A percentile compares a stretch with the other conserved stretches of the same genome.
Conservation (phyloP, 2,888 invertebrate genomes). For the Caenorhabditis becei region DNA sequence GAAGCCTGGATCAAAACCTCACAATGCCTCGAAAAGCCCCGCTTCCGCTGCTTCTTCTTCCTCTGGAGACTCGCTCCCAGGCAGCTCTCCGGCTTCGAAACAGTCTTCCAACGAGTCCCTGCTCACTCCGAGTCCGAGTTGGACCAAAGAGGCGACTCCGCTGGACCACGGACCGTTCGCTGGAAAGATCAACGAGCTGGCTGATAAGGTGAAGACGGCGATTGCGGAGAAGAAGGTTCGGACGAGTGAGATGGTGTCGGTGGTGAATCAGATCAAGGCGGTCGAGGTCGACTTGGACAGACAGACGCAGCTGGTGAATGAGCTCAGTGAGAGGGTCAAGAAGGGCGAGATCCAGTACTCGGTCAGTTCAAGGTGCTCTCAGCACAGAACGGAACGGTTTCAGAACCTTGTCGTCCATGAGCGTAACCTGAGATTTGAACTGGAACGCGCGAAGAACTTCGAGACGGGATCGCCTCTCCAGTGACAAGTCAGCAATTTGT, state of each 20-base stretch:
- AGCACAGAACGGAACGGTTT: not conserved
- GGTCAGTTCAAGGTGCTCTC: conserved; percentile 7
- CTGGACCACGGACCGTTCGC: conserved; percentile 37
- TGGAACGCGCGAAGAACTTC: conserved; percentile 30
- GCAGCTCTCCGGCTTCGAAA: conserved; percentile 9
- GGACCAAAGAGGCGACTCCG: conserved; percentile 22
- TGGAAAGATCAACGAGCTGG: conserved; percentile 46
- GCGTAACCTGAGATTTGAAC: conserved; percentile 13
- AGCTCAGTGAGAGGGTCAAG: conserved; percentile 47
- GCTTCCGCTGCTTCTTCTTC: not conserved
- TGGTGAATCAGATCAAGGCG: conserved; percentile 64
- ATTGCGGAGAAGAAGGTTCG: conserved; percentile 55
- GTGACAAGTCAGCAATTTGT: too few species aligned
- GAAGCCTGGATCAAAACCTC: too few species aligned
- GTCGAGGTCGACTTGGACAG: conserved; percentile 67
- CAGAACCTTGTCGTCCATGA: conserved; percentile 30
- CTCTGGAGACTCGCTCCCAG: conserved; percentile 4
- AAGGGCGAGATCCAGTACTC: conserved; percentile 51
- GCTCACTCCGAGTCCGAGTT: conserved; percentile 24
- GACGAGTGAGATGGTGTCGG: conserved; percentile 50
- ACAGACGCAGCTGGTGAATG: conserved; percentile 52
- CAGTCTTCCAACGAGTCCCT: conserved; percentile 24
- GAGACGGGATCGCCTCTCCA: conserved; percentile 1
- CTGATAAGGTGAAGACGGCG: conserved; percentile 31
- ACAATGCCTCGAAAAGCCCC: conserved; percentile 30